Evolutionary conservation across 2,113 vertebrate genomes (phyloP).

Genomic region (Recurvirostra avosetta): DNA sequence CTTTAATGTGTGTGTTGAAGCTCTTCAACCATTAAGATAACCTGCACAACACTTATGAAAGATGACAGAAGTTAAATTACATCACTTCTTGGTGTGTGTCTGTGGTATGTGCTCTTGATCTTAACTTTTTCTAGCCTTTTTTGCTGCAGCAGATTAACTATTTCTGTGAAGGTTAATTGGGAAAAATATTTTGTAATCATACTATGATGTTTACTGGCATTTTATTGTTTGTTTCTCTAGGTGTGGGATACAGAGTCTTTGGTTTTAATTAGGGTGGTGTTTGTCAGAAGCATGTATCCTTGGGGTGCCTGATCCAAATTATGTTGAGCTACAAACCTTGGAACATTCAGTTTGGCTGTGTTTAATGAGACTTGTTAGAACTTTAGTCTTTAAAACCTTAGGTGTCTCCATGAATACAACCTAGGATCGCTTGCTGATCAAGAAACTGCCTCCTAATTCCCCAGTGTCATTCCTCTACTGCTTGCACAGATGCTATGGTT

Average conservation of each 20-base stretch:
- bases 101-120: background rate
- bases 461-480: background rate
- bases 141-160: background rate
- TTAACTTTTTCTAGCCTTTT: background rate
- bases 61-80: background rate
- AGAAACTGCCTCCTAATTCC: background rate
- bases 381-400: background rate
- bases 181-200: background rate
- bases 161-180: background rate
- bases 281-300: background rate
- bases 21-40: background rate
- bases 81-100: background rate
- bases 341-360: background rate
- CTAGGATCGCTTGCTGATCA: background rate
- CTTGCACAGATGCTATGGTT: background rate
- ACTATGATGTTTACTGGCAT: background rate
- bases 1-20: background rate
- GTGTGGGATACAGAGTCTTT: background rate
- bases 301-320: background rate
- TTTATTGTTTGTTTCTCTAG: background rate
- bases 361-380: background rate
- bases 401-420: background rate
- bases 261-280: background rate
- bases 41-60: background rate
- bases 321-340: background rate